phyloP scores from a whole-genome alignment of 2,888 invertebrate species.

The Meloe dianella region DNA sequence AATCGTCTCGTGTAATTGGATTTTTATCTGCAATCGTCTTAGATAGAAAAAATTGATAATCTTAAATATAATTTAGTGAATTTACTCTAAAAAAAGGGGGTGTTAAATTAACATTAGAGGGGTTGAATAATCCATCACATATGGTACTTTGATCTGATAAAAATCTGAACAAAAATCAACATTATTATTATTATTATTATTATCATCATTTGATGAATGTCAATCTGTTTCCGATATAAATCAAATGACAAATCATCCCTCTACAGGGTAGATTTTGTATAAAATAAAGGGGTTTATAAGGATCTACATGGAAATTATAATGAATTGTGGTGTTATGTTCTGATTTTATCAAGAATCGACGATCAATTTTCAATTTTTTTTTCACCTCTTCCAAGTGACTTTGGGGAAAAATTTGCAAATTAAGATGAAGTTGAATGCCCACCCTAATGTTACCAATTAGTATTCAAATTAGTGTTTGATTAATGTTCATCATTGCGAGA shows the following conservation, averaged over 20 bases:
- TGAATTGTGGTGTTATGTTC: constrained; percentile 47
- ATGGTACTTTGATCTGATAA: constrained; percentile 54
- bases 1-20: constrained; percentile 44
- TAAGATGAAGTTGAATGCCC: neutral
- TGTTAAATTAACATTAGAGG: constrained; percentile 26
- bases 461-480: constrained; percentile 28
- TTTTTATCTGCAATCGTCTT: constrained; percentile 38
- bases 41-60: constrained; percentile 14
- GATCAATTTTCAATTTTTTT: neutral
- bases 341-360: too few relatives aligned
- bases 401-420: neutral
- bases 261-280: constrained; percentile 43
- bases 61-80: constrained; percentile 29
- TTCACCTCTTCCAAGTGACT: neutral
- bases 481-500: constrained; percentile 27
- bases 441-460: constrained; percentile 28
- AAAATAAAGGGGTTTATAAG: constrained; percentile 38
- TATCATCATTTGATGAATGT: too few relatives aligned
- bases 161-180: constrained; percentile 44
- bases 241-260: constrained; percentile 26
- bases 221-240: constrained; percentile 37
- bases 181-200: constrained; percentile 49
- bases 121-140: constrained; percentile 49
- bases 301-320: constrained; percentile 46
- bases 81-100: constrained; percentile 13